phyloP scores from a whole-genome alignment of 2,888 invertebrate species.

The Drosophila anceps region DNA sequence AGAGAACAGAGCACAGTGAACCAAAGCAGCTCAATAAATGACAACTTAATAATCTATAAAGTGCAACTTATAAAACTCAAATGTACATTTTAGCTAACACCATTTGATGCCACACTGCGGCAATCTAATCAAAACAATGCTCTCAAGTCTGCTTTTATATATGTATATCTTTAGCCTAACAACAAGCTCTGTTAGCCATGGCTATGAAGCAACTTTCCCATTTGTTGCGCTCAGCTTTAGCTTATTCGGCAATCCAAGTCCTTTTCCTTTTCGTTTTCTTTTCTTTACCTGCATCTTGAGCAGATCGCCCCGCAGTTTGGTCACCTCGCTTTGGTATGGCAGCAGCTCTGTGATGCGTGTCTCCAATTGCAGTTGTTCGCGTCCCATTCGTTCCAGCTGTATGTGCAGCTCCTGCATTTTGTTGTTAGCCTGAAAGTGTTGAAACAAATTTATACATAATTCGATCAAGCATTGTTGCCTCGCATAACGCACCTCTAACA shows the following conservation, averaged over 20 bases:
- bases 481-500: slow-evolving; percentile 72
- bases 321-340: slow-evolving; percentile 89
- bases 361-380: slow-evolving; percentile 89
- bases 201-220: too few relatives aligned
- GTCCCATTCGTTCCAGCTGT: slow-evolving; percentile 88
- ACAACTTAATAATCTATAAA: neutral
- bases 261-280: slow-evolving; percentile 1
- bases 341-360: slow-evolving; percentile 88
- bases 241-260: neutral
- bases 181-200: too few relatives aligned
- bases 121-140: neutral
- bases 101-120: neutral
- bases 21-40: too few relatives aligned
- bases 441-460: neutral
- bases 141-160: neutral
- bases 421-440: slow-evolving; percentile 79
- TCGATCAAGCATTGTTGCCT: neutral
- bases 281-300: slow-evolving; percentile 90
- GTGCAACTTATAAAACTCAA: neutral
- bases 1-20: too few relatives aligned
- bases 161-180: too few relatives aligned
- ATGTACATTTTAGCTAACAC: neutral
- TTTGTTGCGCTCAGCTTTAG: too few relatives aligned
- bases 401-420: slow-evolving; percentile 88
- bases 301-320: slow-evolving; percentile 89